Conservation (phyloP, 2,888 invertebrate genomes). For the Metellina segmentata region DNA sequence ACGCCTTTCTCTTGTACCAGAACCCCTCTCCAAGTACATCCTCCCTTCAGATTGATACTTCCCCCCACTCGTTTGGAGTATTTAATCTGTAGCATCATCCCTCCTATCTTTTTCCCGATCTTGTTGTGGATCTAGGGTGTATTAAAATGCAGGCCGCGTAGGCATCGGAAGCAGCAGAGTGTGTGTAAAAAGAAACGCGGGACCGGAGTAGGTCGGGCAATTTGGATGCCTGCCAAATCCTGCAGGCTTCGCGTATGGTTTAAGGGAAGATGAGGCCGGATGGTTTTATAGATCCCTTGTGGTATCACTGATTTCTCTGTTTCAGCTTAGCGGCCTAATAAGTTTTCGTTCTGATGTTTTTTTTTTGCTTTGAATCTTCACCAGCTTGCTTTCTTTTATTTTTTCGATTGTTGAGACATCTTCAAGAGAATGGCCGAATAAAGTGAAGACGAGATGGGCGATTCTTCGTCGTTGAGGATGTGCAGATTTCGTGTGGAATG, state of each 20-base stretch:
- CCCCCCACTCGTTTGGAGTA: neutral
- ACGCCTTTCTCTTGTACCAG: conserved; percentile 16
- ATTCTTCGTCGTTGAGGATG: neutral
- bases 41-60: conserved; percentile 1
- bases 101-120: neutral
- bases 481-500: neutral
- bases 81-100: conserved; percentile 18
- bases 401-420: no score
- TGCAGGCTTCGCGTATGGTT: neutral
- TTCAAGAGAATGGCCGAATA: no score
- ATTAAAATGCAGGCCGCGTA: conserved; percentile 20
- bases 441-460: no score
- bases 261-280: neutral
- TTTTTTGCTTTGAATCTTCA: neutral
- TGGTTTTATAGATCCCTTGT: conserved; percentile 11
- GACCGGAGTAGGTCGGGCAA: conserved; percentile 6
- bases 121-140: neutral
- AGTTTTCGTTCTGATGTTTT: neutral
- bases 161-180: neutral
- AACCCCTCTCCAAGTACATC: neutral
- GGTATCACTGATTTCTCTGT: conserved; percentile 19
- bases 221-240: conserved; percentile 31
- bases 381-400: neutral
- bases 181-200: conserved; percentile 3
- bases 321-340: neutral